Base-by-base conservation (phyloP, 30 jellyfish, hydroid and myxozoan genomes). In the Pelagia noctiluca region DNA sequence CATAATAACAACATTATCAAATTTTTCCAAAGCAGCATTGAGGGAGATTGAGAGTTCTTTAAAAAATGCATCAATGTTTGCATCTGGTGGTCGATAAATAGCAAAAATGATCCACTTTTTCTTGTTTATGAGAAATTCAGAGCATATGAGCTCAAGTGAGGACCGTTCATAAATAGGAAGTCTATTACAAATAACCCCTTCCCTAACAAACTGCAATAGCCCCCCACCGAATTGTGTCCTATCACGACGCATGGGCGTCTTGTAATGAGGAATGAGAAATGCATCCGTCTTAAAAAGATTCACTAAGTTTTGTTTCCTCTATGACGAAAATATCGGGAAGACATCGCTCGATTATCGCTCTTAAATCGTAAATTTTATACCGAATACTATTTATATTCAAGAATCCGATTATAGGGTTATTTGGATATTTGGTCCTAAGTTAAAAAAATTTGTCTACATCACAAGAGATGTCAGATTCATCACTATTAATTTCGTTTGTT, bases 151-250 rank as follows among this genome's bases (percentile, higher is more conserved):
- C 16, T 42, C 57, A 8, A 42, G 8, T 42, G 16, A 42, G 8
- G 8, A 8, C 12, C 12, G 57, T 42, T 42, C 57, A 42, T 5
- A 42, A 42, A 5, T 42, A 5, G 8, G 57, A 8, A 42, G 57
- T 5, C 83, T 36, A 1, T 63, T 71, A 21, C 68, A 35, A 48
- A 71, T 34, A 37, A 42, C 83, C 13, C 83, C 57, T 16, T 42
- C 8, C 16, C 57, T 42, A 42, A 42, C 16, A 71, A 8, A 76
- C 35, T 26, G 67, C 88, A 76, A 52, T 8, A 76, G 1, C 18
- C 88, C 78, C 19, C 88, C 88, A 1, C 79, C 88, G 62, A 2
- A 60, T 77, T 77, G 21, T 0, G 62, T 53, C 31, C 88, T 61
- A 60, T 57, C 88, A 33, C 78, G 68, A 30, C 88, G 88, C 2